Conservation (phyloP, 1,140 invertebrate species). For the Drosophila virilis region DNA sequence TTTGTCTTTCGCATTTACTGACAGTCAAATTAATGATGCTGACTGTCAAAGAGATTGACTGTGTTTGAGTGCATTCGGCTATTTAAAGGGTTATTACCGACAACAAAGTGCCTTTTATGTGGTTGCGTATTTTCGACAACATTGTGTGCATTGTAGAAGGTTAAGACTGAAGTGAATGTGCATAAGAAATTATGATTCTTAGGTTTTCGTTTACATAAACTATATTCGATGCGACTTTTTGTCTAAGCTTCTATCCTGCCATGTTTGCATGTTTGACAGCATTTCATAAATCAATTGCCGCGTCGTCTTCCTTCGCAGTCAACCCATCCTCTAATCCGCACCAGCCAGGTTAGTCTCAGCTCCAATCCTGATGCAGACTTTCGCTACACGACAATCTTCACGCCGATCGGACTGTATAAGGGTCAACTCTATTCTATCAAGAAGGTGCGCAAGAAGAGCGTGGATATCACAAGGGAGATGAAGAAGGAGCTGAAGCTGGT, state of each 20-base stretch:
- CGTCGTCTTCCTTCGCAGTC: constrained; percentile 70
- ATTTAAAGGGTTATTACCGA: too few relatives aligned
- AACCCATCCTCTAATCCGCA: constrained; percentile 88
- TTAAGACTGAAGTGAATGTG: too few relatives aligned
- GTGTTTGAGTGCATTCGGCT: too few relatives aligned
- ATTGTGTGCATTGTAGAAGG: too few relatives aligned
- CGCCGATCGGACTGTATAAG: constrained; percentile 94
- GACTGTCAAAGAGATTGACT: neutral
- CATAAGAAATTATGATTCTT: too few relatives aligned
- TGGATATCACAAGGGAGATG: constrained; percentile 95
- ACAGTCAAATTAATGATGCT: neutral
- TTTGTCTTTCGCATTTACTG: neutral
- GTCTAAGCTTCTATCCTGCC: constrained; percentile 14
- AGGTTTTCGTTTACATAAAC: neutral
- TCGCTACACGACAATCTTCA: constrained; percentile 94
- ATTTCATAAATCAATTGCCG: constrained; percentile 52
- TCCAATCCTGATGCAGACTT: constrained; percentile 94
- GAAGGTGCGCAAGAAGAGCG: constrained; percentile 91
- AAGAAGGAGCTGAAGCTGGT: constrained; percentile 98
- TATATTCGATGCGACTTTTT: neutral
- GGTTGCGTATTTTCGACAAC: too few relatives aligned
- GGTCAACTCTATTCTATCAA: constrained; percentile 94
- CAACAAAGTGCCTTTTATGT: too few relatives aligned
- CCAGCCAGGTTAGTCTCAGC: constrained; percentile 93
- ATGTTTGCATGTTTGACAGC: constrained; percentile 48